These are phyloP conservation scores for Drosophila sproati DNA, from an alignment of 1,140 invertebrate genomes.

Conservation along the genomic window DNA sequence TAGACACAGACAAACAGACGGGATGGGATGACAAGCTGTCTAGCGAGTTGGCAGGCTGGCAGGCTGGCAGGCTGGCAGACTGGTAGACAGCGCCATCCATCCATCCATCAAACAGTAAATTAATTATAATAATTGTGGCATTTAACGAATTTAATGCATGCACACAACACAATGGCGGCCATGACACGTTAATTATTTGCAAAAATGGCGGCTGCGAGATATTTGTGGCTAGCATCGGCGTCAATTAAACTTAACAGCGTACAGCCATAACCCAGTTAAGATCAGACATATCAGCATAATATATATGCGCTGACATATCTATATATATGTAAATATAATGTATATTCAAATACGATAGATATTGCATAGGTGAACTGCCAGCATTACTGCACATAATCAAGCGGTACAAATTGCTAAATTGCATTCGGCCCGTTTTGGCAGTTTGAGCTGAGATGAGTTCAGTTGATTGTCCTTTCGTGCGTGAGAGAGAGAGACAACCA, in stretches of 20 bases:
- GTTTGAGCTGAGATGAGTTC: not conserved
- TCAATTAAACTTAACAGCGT: conserved; percentile 55
- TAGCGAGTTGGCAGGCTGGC: not conserved
- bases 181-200: conserved; percentile 82
- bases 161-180: conserved; percentile 79
- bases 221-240: conserved; percentile 66
- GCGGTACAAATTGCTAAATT: conserved; percentile 55
- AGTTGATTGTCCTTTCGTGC: not conserved
- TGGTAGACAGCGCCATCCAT: conserved; percentile 23
- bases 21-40: not conserved
- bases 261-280: conserved; percentile 42
- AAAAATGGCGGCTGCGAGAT: conserved; percentile 37
- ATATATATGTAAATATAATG: conserved; percentile 10
- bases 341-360: not conserved
- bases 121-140: conserved; percentile 85
- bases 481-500: conserved; percentile 62
- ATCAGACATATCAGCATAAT: conserved; percentile 3
- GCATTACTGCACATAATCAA: conserved; percentile 42
- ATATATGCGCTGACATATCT: not conserved
- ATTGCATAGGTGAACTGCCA: conserved; percentile 44
- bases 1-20: not conserved
- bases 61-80: not conserved
- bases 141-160: conserved; percentile 84
- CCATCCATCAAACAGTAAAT: conserved; percentile 73
- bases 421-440: conserved; percentile 30